phyloP scores from a whole-genome alignment of 1,140 invertebrate genomes.

The Lepidurus packardi region DNA sequence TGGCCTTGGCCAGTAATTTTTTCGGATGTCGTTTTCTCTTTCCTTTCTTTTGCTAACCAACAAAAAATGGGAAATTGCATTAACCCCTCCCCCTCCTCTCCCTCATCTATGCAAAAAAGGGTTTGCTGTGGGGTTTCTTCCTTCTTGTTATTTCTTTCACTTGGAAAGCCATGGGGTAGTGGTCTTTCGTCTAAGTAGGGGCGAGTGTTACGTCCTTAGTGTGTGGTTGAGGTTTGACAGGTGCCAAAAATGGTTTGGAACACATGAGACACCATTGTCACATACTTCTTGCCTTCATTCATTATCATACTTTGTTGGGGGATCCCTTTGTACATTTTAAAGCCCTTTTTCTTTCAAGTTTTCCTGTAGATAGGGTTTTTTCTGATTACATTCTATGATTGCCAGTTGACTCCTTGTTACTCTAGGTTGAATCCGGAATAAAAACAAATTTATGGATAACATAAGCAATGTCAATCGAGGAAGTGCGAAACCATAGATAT shows the following conservation, averaged over 20 bases:
- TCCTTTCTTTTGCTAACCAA: background rate
- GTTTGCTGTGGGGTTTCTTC: background rate
- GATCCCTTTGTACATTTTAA: background rate
- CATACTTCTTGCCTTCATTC: slow-evolving; percentile 21
- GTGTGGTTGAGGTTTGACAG: background rate
- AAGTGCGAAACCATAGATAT: background rate
- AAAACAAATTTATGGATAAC: background rate
- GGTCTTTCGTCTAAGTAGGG: background rate
- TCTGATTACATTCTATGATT: background rate
- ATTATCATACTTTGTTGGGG: slow-evolving; percentile 11
- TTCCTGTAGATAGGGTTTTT: slow-evolving; percentile 3
- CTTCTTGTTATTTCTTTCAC: background rate
- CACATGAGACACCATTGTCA: background rate
- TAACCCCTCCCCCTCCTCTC: background rate
- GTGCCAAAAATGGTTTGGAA: slow-evolving; percentile 2
- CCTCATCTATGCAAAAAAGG: slow-evolving; percentile 19
- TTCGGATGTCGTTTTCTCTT: background rate
- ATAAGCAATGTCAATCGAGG: background rate
- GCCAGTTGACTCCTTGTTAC: background rate
- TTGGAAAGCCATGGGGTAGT: background rate
- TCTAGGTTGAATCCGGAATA: slow-evolving; percentile 9
- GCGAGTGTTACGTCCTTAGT: slow-evolving; percentile 10
- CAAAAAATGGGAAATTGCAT: background rate
- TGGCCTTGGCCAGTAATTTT: background rate
- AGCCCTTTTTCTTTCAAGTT: background rate